Conservation (phyloP, 2,113 vertebrate species). For the Stomatorhinus ivindoensis region DNA sequence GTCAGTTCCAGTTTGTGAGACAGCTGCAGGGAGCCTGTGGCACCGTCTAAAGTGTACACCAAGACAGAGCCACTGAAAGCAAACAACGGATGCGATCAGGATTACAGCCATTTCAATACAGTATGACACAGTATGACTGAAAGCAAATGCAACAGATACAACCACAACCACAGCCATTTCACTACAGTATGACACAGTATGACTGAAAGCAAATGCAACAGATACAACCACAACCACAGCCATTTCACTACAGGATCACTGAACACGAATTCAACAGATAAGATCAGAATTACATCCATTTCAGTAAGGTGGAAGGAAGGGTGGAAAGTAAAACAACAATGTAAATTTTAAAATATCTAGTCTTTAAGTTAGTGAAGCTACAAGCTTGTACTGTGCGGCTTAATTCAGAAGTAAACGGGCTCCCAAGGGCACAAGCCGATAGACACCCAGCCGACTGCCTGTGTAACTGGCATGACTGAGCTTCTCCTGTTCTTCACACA, state of each 20-base stretch:
- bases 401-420: background rate
- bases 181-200: too few species aligned
- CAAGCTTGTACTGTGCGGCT: background rate
- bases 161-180: background rate
- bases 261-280: background rate
- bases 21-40: slow-evolving; percentile 89
- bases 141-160: background rate
- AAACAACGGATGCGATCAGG: background rate
- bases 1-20: slow-evolving; percentile 94
- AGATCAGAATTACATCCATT: background rate
- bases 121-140: background rate
- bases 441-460: background rate
- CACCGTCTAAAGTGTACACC: slow-evolving; percentile 87
- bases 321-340: background rate
- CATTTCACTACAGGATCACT: background rate
- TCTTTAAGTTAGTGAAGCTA: background rate
- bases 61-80: slow-evolving; percentile 81
- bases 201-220: background rate
- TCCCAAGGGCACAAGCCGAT: background rate
- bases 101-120: background rate
- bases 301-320: too few species aligned
- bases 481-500: background rate
- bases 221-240: background rate
- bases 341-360: background rate
- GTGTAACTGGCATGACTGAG: background rate